phyloP scores from a whole-genome alignment of 2,113 vertebrate genomes.

The Centropristis striata region DNA sequence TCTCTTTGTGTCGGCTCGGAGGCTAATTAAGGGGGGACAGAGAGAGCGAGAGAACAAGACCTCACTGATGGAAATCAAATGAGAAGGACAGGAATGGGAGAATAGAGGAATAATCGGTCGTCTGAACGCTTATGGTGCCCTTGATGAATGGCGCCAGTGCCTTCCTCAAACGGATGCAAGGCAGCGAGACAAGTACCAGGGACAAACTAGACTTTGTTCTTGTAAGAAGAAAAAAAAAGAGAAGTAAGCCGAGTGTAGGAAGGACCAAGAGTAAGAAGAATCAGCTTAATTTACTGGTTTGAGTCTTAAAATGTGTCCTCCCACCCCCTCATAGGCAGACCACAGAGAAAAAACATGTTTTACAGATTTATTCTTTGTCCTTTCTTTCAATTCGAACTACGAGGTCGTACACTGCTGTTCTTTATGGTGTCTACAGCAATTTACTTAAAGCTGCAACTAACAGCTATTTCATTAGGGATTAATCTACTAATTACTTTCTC shows the following conservation, averaged over 20 bases:
- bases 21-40: conserved; percentile 76
- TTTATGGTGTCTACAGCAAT: not conserved
- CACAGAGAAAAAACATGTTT: conserved; percentile 8
- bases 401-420: not conserved
- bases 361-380: conserved; percentile 14
- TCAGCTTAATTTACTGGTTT: conserved; percentile 48
- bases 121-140: conserved; percentile 66
- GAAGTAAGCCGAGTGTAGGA: conserved; percentile 30
- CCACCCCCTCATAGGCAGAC: conserved; percentile 21
- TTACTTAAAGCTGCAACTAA: not conserved
- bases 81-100: conserved; percentile 67
- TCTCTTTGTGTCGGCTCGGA: conserved; percentile 70
- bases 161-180: conserved; percentile 48
- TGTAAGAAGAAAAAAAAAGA: not conserved
- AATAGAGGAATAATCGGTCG: conserved; percentile 65
- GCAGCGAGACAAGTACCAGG: conserved; percentile 47
- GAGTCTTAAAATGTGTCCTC: conserved; percentile 24
- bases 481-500: not conserved
- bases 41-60: conserved; percentile 71
- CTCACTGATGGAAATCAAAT: conserved; percentile 77
- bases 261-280: conserved; percentile 46
- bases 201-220: conserved; percentile 48
- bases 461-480: not conserved
- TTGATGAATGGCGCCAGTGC: conserved; percentile 64
- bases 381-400: conserved; percentile 15